Base-by-base conservation (phyloP, 2,113 vertebrate species). In the Mastomys natalensis region DNA sequence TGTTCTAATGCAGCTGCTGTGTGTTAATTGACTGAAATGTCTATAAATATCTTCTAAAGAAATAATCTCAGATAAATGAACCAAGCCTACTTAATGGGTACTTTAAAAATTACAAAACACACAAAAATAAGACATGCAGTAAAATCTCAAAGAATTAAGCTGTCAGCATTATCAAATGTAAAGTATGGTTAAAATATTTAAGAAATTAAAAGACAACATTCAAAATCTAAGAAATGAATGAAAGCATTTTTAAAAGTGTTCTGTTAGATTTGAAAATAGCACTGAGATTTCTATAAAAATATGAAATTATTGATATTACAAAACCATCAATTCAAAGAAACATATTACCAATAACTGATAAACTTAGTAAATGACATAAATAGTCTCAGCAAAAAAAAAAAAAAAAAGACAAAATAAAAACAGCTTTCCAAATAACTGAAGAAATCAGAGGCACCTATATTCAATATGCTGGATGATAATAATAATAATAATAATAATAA, bases 91-190 rank as follows among this genome's bases (percentile, higher is more conserved):
- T 81, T 24, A 89, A 81, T 5, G 40, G 9, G 7, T n/a, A 58
- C 4, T 76, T 76, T 68, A 68, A 68, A 68, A 37, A n/a, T n/a
- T 37, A n/a, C 34, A n/a, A 70, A 58, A 80, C 9, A 51, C 12
- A 31, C 11, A 43, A 94, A 53, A 70, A 76, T 66, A 26, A 85
- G 24, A 85, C 24, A 43, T 48, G 94, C 3, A 55, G n/a, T 48
- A 26, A 88, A 85, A 64, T 73, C 26, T 89, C 80, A 86, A 34
- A 73, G 17, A 96, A 40, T 94, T 92, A 19, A 90, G 6, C 34
- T 40, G 29, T 26, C 64, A 10, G 19, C 90, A 81, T 90, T 45
- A 58, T 45, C 34, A 95, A 24, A 73, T 34, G 40, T 0, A 89
- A 91, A 80, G 45, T 60, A 24, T 78, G 34, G 3, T 73, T 40